Conservation (phyloP, 2,888 invertebrate species). For the Cylloceria caligata region DNA sequence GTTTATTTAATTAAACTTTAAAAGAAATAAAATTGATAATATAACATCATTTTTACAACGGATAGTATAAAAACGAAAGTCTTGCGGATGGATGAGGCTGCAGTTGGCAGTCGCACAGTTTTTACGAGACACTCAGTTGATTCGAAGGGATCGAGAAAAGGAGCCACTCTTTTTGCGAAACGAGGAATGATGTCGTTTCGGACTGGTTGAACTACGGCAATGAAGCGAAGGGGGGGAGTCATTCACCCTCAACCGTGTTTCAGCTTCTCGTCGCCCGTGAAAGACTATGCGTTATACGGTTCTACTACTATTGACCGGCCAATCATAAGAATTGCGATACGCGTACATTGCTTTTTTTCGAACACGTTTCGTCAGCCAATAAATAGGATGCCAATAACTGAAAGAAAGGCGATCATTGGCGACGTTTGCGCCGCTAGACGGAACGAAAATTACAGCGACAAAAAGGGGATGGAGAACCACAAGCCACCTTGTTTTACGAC, state of each 20-base stretch:
- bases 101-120: conserved; percentile 20
- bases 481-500: no score
- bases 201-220: conserved; percentile 34
- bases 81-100: conserved; percentile 7
- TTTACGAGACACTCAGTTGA: conserved; percentile 54
- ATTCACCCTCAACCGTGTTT: conserved; percentile 1
- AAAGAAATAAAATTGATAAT: conserved; percentile 14
- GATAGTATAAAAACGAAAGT: conserved; percentile 34
- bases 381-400: no score
- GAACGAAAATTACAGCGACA: no score
- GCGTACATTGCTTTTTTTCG: neutral
- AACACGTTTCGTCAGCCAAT: neutral
- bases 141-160: conserved; percentile 51
- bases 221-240: conserved; percentile 16
- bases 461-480: no score
- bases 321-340: neutral
- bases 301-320: neutral
- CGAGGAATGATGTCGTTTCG: conserved; percentile 54
- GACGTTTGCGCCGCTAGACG: no score
- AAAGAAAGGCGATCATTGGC: no score
- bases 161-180: conserved; percentile 45
- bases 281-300: conserved; percentile 6
- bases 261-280: neutral
- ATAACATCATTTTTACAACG: conserved; percentile 49
- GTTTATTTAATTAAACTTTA: conserved; percentile 31